These are phyloP conservation scores for Merluccius polli DNA, from an alignment of 2,797 vertebrate genomes.

Conservation along the genomic window DNA sequence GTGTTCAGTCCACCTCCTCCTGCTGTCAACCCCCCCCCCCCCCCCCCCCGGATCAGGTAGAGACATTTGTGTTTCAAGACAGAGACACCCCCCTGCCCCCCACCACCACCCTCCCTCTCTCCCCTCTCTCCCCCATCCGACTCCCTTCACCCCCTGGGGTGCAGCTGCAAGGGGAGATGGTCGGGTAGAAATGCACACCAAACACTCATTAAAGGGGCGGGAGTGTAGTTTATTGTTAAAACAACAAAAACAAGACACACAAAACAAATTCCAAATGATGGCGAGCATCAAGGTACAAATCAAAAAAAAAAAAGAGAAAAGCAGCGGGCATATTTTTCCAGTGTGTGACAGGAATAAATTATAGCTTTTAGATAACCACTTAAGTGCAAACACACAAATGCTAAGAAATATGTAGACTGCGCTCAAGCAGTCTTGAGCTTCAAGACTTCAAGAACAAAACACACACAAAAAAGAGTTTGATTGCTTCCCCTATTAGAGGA, in stretches of 20 bases:
- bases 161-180: neutral
- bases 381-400: slow-evolving; percentile 69
- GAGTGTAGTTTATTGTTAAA: slow-evolving; percentile 57
- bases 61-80: slow-evolving; percentile 62
- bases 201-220: slow-evolving; percentile 30
- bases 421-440: too few relatives aligned
- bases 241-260: slow-evolving; percentile 42
- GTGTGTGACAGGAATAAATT: slow-evolving; percentile 76
- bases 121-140: slow-evolving; percentile 12
- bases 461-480: slow-evolving; percentile 8
- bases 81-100: slow-evolving; percentile 32
- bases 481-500: neutral
- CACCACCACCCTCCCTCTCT: neutral
- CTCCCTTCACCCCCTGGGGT: slow-evolving; percentile 17
- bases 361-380: slow-evolving; percentile 53
- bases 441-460: slow-evolving; percentile 43
- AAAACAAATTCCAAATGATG: slow-evolving; percentile 19
- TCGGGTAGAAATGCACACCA: slow-evolving; percentile 36
- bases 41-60: slow-evolving; percentile 66
- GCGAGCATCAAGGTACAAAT: slow-evolving; percentile 8
- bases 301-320: slow-evolving; percentile 52
- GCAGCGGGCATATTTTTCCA: slow-evolving; percentile 56
- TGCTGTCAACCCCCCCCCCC: slow-evolving; percentile 21
- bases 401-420: slow-evolving; percentile 68
- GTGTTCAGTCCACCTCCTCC: slow-evolving; percentile 45